phyloP scores from a whole-genome alignment of 2,113 vertebrate species.

The Buteo buteo region DNA sequence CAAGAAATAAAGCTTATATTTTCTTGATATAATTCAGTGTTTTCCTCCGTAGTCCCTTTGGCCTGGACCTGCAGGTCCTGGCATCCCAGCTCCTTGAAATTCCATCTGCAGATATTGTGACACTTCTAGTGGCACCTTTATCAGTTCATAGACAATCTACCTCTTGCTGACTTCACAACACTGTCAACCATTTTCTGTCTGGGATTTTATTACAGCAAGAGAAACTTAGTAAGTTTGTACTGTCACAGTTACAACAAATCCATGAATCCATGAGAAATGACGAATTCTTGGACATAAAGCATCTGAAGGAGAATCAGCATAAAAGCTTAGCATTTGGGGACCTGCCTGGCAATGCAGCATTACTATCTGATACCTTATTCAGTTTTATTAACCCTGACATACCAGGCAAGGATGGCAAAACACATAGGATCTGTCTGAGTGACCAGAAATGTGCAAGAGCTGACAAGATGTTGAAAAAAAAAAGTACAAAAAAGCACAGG shows the following conservation, averaged over 20 bases:
- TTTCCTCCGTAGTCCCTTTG: background rate
- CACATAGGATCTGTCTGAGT: background rate
- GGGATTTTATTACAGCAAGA: background rate
- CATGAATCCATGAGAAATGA: background rate
- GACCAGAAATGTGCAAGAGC: background rate
- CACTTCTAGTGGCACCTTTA: background rate
- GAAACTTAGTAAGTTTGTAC: background rate
- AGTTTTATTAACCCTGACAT: background rate
- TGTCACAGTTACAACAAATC: background rate
- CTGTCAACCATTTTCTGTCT: background rate
- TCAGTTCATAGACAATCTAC: background rate
- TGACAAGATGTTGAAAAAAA: background rate
- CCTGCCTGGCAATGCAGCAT: background rate
- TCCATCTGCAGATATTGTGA: background rate
- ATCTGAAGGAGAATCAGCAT: background rate
- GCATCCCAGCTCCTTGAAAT: background rate
- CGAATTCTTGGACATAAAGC: background rate
- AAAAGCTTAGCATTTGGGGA: background rate
- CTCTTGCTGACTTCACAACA: background rate
- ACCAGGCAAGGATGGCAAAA: background rate
- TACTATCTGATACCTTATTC: background rate
- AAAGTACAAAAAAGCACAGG: accelerated
- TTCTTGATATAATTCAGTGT: background rate
- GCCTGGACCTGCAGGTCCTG: background rate
- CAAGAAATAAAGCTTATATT: background rate